These are phyloP conservation scores for Pandion haliaetus DNA, from an alignment of 2,113 vertebrate genomes.

Conservation along the genomic window DNA sequence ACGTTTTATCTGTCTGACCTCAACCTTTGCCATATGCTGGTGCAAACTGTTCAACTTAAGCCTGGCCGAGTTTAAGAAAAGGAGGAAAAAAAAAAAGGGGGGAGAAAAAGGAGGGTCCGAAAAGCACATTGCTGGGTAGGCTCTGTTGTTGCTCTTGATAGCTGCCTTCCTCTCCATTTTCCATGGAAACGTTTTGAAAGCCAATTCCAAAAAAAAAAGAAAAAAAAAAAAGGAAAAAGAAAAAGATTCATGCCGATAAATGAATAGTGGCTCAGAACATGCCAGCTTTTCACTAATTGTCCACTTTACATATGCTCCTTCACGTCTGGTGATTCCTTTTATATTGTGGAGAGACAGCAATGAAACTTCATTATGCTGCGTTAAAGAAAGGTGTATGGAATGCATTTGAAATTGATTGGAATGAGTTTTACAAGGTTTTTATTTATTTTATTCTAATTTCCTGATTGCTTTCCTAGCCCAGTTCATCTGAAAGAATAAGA, in stretches of 20 bases:
- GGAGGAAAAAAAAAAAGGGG: neutral
- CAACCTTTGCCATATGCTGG: slow-evolving; percentile 92
- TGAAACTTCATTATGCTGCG: neutral
- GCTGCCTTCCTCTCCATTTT: slow-evolving; percentile 45
- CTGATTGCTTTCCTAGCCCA: neutral
- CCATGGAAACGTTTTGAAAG: slow-evolving; percentile 57
- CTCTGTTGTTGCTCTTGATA: slow-evolving; percentile 20
- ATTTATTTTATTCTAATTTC: neutral
- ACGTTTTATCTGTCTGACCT: slow-evolving; percentile 94
- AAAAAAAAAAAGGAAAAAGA: neutral
- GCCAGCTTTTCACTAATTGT: slow-evolving; percentile 34
- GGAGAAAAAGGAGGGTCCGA: neutral
- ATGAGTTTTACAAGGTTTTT: neutral
- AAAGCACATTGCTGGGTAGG: slow-evolving; percentile 35
- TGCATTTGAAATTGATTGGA: neutral
- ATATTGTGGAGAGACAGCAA: neutral
- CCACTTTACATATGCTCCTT: slow-evolving; percentile 21
- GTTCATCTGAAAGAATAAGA: neutral
- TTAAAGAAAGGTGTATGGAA: neutral
- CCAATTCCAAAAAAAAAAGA: neutral
- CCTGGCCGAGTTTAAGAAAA: slow-evolving; percentile 6
- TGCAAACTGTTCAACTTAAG: slow-evolving; percentile 65
- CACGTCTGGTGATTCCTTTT: neutral
- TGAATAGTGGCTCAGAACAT: slow-evolving; percentile 33
- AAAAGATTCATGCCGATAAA: neutral